Evolutionary conservation across 2,797 vertebrate genomes (phyloP).

Genomic region (Hirundo rustica): DNA sequence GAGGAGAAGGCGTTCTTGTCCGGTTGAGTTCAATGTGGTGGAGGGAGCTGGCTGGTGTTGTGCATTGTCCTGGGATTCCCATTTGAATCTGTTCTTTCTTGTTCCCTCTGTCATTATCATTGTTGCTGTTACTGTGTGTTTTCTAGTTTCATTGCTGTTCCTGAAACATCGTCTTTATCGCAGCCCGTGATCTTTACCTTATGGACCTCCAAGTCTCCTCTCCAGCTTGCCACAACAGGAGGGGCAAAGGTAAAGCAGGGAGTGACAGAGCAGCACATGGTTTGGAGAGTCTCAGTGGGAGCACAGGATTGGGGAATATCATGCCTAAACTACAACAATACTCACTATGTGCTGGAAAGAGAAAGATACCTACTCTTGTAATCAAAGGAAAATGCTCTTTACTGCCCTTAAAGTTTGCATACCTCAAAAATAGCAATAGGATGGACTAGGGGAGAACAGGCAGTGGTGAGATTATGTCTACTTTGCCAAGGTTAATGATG

Average conservation of each 20-base stretch:
- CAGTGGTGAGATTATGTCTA: not conserved
- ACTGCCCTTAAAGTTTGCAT: not conserved
- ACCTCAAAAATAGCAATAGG: not conserved
- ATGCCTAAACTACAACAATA: not conserved
- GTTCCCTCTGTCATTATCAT: not conserved
- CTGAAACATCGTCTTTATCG: not conserved
- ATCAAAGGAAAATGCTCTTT: not conserved
- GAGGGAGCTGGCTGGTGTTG: not conserved
- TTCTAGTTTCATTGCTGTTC: not conserved
- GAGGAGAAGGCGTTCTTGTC: not conserved
- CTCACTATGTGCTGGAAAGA: not conserved
- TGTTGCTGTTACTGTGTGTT: not conserved
- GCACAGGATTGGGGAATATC: not conserved
- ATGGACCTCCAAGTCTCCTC: not conserved
- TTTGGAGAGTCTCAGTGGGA: not conserved
- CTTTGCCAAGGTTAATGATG: not conserved
- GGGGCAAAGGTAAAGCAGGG: not conserved
- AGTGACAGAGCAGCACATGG: fast-evolving
- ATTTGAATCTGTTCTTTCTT: not conserved
- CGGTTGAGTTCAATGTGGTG: not conserved
- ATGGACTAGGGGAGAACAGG: not conserved
- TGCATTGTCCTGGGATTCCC: not conserved
- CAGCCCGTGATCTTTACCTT: not conserved
- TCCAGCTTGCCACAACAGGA: not conserved
- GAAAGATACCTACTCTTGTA: not conserved